These are phyloP conservation scores for Stomorhina lunata DNA, from an alignment of 2,888 invertebrate genomes.

Conservation along the genomic window DNA sequence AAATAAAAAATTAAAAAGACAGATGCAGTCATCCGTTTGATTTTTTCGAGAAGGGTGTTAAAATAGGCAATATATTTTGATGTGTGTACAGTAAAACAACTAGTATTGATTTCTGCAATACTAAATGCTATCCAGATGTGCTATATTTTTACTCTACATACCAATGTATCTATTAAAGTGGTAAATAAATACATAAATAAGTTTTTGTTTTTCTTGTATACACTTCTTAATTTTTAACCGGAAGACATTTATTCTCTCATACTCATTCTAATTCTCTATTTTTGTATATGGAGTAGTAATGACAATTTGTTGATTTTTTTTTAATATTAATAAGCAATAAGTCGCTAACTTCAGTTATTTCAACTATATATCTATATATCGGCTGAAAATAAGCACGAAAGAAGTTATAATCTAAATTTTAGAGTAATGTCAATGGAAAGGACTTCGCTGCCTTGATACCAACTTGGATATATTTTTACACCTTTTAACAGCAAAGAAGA, in stretches of 20 bases:
- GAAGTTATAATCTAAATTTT: too few relatives aligned
- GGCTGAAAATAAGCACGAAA: too few relatives aligned
- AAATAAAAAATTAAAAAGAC: not conserved
- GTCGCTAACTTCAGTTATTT: not conserved
- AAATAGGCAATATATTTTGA: not conserved
- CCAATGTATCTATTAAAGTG: not conserved
- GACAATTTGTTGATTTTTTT: too few relatives aligned
- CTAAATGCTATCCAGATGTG: slow-evolving; percentile 5
- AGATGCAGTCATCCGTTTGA: not conserved
- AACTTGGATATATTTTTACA: too few relatives aligned
- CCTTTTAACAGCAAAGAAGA: too few relatives aligned
- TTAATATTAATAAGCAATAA: too few relatives aligned
- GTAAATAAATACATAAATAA: not conserved
- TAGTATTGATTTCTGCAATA: too few relatives aligned
- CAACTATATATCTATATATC: too few relatives aligned
- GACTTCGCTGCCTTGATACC: too few relatives aligned
- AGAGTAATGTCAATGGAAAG: too few relatives aligned
- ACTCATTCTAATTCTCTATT: not conserved
- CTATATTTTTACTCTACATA: not conserved
- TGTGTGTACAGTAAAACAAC: too few relatives aligned
- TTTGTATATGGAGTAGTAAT: too few relatives aligned
- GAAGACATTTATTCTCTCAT: slow-evolving; percentile 2
- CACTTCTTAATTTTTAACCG: slow-evolving; percentile 21
- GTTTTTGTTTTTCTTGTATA: slow-evolving; percentile 14
- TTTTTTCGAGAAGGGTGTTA: not conserved